Percentiles rank a stretch among this genome's conserved stretches.
phyloP scores from a whole-genome alignment of 2,888 invertebrate genomes.

The Platycheirus rosarum region DNA sequence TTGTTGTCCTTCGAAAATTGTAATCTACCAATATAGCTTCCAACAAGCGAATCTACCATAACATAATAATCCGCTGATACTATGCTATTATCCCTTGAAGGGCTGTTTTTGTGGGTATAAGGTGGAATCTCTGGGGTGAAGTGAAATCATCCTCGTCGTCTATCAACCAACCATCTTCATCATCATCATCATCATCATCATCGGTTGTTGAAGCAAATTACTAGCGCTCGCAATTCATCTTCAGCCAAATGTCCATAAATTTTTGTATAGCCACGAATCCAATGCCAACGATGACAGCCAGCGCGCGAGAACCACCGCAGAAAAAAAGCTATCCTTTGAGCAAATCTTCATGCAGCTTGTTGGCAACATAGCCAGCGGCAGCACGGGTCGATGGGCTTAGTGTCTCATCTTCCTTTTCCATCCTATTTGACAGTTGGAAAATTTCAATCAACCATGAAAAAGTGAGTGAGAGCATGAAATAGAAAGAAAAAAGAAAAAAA shows the following conservation, averaged over 20 bases:
- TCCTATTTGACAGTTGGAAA: slow-evolving; percentile 59
- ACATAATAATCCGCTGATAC: slow-evolving; percentile 69
- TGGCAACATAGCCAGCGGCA: slow-evolving; percentile 1
- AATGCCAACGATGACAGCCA: background rate
- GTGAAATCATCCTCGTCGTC: slow-evolving; percentile 42
- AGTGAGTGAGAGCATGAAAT: slow-evolving; percentile 32
- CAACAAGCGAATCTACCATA: slow-evolving; percentile 40
- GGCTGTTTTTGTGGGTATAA: background rate
- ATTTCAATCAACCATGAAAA: slow-evolving; percentile 71
- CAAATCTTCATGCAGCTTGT: slow-evolving; percentile 38
- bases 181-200: slow-evolving; percentile 35
- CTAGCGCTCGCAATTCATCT: slow-evolving; percentile 34
- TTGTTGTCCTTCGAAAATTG: slow-evolving; percentile 67
- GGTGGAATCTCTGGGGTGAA: slow-evolving; percentile 49
- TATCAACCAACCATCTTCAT: slow-evolving; percentile 40
- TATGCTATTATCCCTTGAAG: slow-evolving; percentile 47
- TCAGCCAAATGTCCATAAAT: slow-evolving; percentile 61
- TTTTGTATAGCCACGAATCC: slow-evolving; percentile 13
- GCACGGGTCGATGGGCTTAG: slow-evolving; percentile 4
- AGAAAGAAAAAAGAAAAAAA: slow-evolving; percentile 1
- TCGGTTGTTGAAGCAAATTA: slow-evolving; percentile 39
- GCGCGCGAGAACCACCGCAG: slow-evolving; percentile 9
- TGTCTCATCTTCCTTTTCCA: slow-evolving; percentile 13
- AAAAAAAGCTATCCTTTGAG: slow-evolving; percentile 34
- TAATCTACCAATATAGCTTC: slow-evolving; percentile 65